Base-by-base conservation (phyloP, 1,140 invertebrate genomes). In the Bombyx mori region DNA sequence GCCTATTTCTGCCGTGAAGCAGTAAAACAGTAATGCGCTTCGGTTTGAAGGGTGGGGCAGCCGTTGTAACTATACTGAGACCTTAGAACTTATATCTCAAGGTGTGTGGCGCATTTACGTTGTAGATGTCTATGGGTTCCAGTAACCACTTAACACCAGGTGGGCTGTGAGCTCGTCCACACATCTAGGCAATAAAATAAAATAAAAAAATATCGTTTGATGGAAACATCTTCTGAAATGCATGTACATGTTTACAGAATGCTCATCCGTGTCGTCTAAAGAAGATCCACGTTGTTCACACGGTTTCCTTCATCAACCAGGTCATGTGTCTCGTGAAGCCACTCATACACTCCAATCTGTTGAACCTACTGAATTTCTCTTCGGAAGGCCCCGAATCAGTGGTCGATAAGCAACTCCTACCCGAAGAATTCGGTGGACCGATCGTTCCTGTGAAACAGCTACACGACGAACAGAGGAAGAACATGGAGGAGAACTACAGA, bases 301-400 rank as follows among this genome's bases (percentile, higher is more conserved):
- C 90, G 0, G 89, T 90, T 0, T 89, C 88, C 4, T 91, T 90
- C 73, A 90, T 91, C 54, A 90, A 91, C 68, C 90, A 91, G 73
- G 86, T 91, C 2, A 90, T 91, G 90, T 86, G 88, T 55, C 77
- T 91, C 7, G 77, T 91, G 2, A 86, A 90, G 49, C 91, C 91
- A 1, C 78, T 91, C 51, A 90, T 91, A 54, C 88, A 89, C 66
- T 89, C 88, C 8, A 89, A 91, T 56, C 72, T 91, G 7, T 77
- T 91, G 43, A 88, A 82, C 56, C 73, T 91, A 4, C 77, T 91
- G 6, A 88, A 89, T 70, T 90, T 91, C 59, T 78, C 80, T 3
- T 84, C 86, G 1, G 84, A 88, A 52, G 86, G 88, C 6, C 84
- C 88, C 1, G 80, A 75, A 4, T 82, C 86, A 8, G 69, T 88